phyloP scores from a whole-genome alignment of 2,888 invertebrate species.

The Anticlea derivata region DNA sequence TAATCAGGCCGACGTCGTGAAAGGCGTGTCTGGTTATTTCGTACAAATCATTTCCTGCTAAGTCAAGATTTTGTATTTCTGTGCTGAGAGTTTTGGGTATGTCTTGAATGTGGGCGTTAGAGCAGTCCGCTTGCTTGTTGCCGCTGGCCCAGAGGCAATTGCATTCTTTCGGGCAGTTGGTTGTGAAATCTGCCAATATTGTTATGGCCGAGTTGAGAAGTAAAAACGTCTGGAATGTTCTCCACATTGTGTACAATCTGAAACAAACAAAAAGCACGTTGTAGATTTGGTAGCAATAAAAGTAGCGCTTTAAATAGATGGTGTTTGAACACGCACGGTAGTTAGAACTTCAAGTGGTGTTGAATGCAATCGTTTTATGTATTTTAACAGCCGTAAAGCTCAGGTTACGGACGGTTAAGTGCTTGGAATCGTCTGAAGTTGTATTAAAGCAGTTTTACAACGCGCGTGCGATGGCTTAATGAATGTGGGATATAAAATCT shows the following conservation, averaged over 20 bases:
- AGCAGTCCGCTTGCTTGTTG: conserved; percentile 93
- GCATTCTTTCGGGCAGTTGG: conserved; percentile 87
- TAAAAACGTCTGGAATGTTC: conserved; percentile 51
- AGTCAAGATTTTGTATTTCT: conserved; percentile 88
- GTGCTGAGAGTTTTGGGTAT: conserved; percentile 89
- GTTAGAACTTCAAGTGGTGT: conserved; percentile 46
- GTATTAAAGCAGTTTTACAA: conserved; percentile 37
- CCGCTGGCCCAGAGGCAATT: conserved; percentile 94
- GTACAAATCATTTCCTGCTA: conserved; percentile 87
- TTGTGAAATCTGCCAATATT: conserved; percentile 78
- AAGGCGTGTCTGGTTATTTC: conserved; percentile 88
- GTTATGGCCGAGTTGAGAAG: conserved; percentile 54
- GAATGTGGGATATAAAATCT: conserved; percentile 25
- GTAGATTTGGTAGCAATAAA: conserved; percentile 33
- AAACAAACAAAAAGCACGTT: conserved; percentile 56
- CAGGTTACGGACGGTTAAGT: conserved; percentile 44
- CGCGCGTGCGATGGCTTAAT: conserved; percentile 33
- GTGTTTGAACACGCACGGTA: conserved; percentile 49
- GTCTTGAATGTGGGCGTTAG: conserved; percentile 84
- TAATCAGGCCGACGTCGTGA: conserved; percentile 86
- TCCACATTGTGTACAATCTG: conserved; percentile 69
- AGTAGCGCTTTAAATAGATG: conserved; percentile 47
- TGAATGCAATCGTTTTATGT: conserved; percentile 56
- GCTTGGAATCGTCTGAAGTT: conserved; percentile 39
- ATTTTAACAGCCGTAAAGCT: conserved; percentile 55